These are phyloP conservation scores for Spisula subtruncata DNA, from an alignment of 2,888 invertebrate species.

Conservation along the genomic window DNA sequence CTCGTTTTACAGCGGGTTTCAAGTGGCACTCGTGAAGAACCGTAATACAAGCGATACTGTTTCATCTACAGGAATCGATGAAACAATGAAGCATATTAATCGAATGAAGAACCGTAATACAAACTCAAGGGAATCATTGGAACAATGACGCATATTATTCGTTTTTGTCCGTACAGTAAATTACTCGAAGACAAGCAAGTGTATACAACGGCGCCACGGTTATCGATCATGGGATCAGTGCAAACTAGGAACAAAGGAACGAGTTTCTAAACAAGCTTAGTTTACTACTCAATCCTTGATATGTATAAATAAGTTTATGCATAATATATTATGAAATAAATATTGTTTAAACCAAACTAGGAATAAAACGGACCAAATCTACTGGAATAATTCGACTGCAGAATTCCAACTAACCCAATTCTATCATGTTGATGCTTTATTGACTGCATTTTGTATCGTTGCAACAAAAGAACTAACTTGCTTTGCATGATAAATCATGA, in stretches of 20 bases:
- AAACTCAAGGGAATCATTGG: neutral
- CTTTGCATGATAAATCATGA: neutral
- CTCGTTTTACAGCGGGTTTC: conserved; percentile 30
- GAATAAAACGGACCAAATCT: neutral
- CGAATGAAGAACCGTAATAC: neutral
- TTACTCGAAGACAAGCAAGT: neutral
- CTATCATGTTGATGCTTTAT: neutral
- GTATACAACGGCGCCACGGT: conserved; percentile 19
- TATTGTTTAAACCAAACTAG: no score
- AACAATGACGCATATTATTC: conserved; percentile 26
- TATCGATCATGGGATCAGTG: neutral
- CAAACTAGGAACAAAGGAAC: neutral
- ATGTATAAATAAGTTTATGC: no score
- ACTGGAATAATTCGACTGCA: conserved; percentile 1
- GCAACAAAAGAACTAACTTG: neutral
- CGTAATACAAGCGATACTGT: neutral
- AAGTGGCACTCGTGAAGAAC: conserved; percentile 21
- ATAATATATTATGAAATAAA: no score
- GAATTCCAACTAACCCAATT: neutral
- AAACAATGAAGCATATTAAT: conserved; percentile 24
- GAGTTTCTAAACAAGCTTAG: no score
- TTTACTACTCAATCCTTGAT: no score
- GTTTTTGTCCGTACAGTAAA: conserved; percentile 24
- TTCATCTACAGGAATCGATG: neutral
- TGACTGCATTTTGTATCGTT: neutral